Percentiles rank a stretch among this genome's conserved stretches.
Evolutionary conservation across 2,113 vertebrate species (phyloP).

Genomic region (Copsychus sechellarum): DNA sequence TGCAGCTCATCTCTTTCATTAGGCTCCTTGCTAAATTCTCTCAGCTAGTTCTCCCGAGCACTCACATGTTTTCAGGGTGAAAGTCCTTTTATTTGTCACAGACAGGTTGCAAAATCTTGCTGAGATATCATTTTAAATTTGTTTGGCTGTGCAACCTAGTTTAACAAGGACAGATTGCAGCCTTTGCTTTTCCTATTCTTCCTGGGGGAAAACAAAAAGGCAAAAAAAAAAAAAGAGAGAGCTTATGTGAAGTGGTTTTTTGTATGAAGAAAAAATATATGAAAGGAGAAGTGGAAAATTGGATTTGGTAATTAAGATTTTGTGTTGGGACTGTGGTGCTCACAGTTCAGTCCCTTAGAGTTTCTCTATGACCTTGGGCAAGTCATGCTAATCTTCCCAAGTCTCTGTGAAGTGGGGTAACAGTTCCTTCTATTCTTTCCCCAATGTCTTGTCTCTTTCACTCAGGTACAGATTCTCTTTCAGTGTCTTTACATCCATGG

Average conservation of each 20-base stretch:
- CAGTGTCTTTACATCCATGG: background rate
- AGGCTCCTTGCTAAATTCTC: slow-evolving; percentile 32
- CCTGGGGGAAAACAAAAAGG: background rate
- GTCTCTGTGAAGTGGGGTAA: background rate
- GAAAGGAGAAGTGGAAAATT: slow-evolving; percentile 25
- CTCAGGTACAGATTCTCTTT: background rate
- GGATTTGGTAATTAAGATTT: slow-evolving; percentile 31
- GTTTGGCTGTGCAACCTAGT: slow-evolving; percentile 35
- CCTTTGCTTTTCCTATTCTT: slow-evolving; percentile 17
- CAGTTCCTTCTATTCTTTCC: background rate
- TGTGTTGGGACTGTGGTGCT: background rate
- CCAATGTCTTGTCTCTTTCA: background rate
- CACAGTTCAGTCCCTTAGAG: background rate
- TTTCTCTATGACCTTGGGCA: background rate
- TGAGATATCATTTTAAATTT: slow-evolving; percentile 51
- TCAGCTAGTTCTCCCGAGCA: background rate
- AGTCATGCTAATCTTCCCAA: background rate
- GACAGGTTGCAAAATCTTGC: slow-evolving; percentile 51
- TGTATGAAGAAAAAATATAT: background rate
- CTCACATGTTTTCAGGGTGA: slow-evolving; percentile 37
- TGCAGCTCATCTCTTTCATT: slow-evolving; percentile 57
- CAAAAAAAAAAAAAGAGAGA: background rate
- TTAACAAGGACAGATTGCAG: slow-evolving; percentile 28
- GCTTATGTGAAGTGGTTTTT: slow-evolving; percentile 24
- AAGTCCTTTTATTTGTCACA: slow-evolving; percentile 13